phyloP scores from a whole-genome alignment of 2,888 invertebrate genomes.

The Nomada ruficornis region DNA sequence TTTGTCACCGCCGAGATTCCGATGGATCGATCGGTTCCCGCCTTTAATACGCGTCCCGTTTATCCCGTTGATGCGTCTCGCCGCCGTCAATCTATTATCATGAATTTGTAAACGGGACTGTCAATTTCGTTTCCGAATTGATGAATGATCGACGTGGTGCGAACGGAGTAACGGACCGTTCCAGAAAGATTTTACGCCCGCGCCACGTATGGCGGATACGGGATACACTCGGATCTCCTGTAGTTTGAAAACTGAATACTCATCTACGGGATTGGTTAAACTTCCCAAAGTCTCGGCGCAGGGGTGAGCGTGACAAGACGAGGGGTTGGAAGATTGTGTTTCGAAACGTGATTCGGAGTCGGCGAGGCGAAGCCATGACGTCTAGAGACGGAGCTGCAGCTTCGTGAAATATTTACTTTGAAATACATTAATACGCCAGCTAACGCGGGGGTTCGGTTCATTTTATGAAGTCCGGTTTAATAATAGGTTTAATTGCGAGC shows the following conservation, averaged over 20 bases:
- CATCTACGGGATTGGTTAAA: neutral
- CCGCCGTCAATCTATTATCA: constrained; percentile 12
- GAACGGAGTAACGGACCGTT: neutral
- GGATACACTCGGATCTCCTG: neutral
- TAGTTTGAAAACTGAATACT: neutral
- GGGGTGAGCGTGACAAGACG: neutral
- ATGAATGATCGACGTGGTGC: neutral
- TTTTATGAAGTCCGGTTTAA: neutral
- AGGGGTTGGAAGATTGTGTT: constrained; percentile 12
- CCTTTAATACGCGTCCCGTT: constrained; percentile 47
- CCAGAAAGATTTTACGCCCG: neutral
- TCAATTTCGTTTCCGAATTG: constrained; percentile 5
- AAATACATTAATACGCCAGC: neutral
- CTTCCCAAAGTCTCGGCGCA: neutral
- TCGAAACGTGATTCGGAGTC: neutral
- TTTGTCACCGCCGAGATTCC: constrained; percentile 62
- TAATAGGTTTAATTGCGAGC: constrained; percentile 2
- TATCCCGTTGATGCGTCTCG: constrained; percentile 33
- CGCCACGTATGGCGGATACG: neutral
- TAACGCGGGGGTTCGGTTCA: neutral
- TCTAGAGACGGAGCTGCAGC: neutral
- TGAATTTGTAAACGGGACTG: constrained; percentile 2
- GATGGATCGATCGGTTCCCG: constrained; percentile 37
- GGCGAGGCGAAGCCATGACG: neutral
- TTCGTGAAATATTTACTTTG: constrained; percentile 20